These are phyloP conservation scores for Deroplatys truncata DNA, from an alignment of 2,888 invertebrate species.

Conservation along the genomic window DNA sequence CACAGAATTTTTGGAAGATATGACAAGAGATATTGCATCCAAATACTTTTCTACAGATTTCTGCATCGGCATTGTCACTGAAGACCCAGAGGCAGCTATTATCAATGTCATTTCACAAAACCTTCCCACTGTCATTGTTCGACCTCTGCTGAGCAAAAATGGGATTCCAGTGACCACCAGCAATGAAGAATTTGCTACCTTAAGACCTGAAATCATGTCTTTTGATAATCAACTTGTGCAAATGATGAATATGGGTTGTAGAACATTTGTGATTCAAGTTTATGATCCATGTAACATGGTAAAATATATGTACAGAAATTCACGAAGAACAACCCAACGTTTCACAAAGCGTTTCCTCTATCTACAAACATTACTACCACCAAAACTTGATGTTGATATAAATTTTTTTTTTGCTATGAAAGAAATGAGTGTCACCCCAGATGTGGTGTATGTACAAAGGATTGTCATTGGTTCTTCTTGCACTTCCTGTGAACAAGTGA, in stretches of 20 bases:
- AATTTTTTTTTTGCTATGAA: not conserved
- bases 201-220: not conserved
- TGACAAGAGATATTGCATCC: not conserved
- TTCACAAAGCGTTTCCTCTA: not conserved
- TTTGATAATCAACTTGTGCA: not conserved
- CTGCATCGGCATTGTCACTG: not conserved
- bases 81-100: not conserved
- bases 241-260: not conserved
- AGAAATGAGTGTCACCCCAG: slow-evolving; percentile 4
- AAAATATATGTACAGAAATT: not conserved
- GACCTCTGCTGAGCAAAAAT: not conserved
- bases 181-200: not conserved
- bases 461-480: not conserved
- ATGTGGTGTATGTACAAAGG: not conserved
- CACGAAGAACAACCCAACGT: not conserved
- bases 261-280: not conserved
- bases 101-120: not conserved
- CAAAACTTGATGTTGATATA: not conserved
- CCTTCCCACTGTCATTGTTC: not conserved
- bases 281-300: not conserved
- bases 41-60: not conserved
- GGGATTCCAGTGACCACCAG: not conserved
- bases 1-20: not conserved
- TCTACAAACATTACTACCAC: not conserved
- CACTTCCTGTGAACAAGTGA: not conserved